These are phyloP conservation scores for Muscicapa adusta DNA, from an alignment of 2,113 vertebrate species.

Conservation along the genomic window DNA sequence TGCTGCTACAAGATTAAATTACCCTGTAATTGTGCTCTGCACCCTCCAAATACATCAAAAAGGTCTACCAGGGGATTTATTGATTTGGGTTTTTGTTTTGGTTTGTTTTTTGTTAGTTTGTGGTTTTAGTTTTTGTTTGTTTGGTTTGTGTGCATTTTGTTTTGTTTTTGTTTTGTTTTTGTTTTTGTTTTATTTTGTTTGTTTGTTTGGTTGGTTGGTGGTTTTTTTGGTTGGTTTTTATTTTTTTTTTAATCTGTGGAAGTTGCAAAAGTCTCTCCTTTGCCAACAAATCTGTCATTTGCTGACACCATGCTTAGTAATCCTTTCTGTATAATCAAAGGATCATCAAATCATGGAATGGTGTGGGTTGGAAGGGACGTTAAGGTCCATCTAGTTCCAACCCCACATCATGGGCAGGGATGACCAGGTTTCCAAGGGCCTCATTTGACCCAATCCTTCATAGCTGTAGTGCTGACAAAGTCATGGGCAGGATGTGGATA, in stretches of 20 bases:
- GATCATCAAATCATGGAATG: background rate
- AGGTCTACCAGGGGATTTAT: accelerated
- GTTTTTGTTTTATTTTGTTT: background rate
- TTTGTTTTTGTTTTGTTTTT: background rate
- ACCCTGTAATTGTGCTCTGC: background rate
- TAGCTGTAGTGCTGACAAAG: background rate
- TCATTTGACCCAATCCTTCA: background rate
- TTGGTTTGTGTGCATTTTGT: too few species aligned
- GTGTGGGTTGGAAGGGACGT: background rate
- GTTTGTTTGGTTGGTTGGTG: too few species aligned
- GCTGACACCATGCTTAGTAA: background rate
- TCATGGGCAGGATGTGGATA: background rate
- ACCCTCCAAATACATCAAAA: background rate
- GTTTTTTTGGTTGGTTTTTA: too few species aligned
- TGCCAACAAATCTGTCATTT: background rate
- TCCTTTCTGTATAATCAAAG: background rate
- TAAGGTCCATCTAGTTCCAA: background rate
- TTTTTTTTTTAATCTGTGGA: accelerated
- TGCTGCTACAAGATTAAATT: background rate
- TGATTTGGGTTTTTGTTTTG: background rate
- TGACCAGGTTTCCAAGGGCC: background rate
- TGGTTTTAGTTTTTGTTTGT: background rate
- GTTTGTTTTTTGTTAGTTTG: too few species aligned
- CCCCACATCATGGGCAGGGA: background rate
- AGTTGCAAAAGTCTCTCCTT: background rate